Base-by-base conservation (phyloP, 1,140 invertebrate species). In the Drosophila malerkotliana region DNA sequence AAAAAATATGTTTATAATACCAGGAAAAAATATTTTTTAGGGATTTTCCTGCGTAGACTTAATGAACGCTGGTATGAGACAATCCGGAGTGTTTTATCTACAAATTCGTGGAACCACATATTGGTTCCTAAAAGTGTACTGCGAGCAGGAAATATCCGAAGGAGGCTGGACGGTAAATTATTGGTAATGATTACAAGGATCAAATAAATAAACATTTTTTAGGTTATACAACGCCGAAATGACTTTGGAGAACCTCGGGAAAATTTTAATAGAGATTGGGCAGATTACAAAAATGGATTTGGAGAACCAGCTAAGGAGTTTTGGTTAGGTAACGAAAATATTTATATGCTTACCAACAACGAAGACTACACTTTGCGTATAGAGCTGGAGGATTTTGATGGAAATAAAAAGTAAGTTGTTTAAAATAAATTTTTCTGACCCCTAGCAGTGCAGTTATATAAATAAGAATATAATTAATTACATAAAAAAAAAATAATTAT, bases 201-300 rank as follows among this genome's bases (percentile, higher is more conserved):
- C n/a, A 9, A 18, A 5, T 24, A 0, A 2, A 58, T 6, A 8
- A 6, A 3, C 14, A 9, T 93, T 39, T 8, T 53, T 15, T 32
- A 98, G 97, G 96, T 98, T 0, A 97, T 98, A 69, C 97, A 98
- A 94, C 93, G 97, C 45, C 93, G 97, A 47, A 97, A 98, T 71
- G 97, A 98, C 80, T 97, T 96, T 78, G 96, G 96, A 0, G 95
- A 97, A 7, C 95, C 96, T 0, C 94, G 97, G 9, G 97, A 98
- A 90, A 98, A 97, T 90, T 99, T 99, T 93, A 97, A 98, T 91
- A 93, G 97, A 10, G 97, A 98, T 83, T 99, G 98, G 98, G 94
- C 96, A n/a, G 97, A 98, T 85, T 99, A 99, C 91, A 97, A 98
- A 91, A 96, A 98, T 80, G 98, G 98, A 10, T 99, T 99, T 90